These are phyloP conservation scores for Chionodraco myersi DNA, from an alignment of 2,113 vertebrate species.

Conservation along the genomic window DNA sequence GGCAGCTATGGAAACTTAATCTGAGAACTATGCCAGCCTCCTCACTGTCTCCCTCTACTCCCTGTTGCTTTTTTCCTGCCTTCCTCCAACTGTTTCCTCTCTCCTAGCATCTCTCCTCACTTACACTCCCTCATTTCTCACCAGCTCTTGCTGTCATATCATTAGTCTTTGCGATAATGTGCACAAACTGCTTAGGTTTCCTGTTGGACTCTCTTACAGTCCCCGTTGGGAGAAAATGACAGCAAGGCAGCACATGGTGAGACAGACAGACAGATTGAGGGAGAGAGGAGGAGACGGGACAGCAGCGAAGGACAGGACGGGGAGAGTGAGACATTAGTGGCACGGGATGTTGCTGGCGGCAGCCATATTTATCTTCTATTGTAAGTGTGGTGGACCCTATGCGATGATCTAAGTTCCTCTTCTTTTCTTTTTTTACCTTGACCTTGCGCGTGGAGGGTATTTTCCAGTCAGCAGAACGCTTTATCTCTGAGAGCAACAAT, in stretches of 20 bases:
- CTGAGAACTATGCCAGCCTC: conserved; percentile 52
- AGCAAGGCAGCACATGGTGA: conserved; percentile 33
- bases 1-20: conserved; percentile 80
- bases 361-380: conserved; percentile 64
- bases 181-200: conserved; percentile 38
- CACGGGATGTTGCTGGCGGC: neutral
- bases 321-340: conserved; percentile 22
- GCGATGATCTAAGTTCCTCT: conserved; percentile 91
- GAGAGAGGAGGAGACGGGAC: conserved; percentile 25
- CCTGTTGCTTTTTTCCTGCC: conserved; percentile 18
- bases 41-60: conserved; percentile 39
- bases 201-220: conserved; percentile 19
- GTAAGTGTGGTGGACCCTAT: conserved; percentile 71
- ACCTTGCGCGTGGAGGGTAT: conserved; percentile 97
- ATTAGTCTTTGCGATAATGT: conserved; percentile 21
- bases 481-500: conserved; percentile 99
- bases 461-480: conserved; percentile 99
- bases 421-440: conserved; percentile 86
- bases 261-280: conserved; percentile 41
- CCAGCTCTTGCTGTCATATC: conserved; percentile 18
- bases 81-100: conserved; percentile 16
- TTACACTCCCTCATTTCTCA: conserved; percentile 17
- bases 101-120: conserved; percentile 15
- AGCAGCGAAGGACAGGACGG: conserved; percentile 11
- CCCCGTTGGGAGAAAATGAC: conserved; percentile 36